Evolutionary conservation across 2,888 invertebrate genomes (phyloP), one percentile per base, ranked within the genome.

Genomic region (Neoaliturus tenellus): DNA sequence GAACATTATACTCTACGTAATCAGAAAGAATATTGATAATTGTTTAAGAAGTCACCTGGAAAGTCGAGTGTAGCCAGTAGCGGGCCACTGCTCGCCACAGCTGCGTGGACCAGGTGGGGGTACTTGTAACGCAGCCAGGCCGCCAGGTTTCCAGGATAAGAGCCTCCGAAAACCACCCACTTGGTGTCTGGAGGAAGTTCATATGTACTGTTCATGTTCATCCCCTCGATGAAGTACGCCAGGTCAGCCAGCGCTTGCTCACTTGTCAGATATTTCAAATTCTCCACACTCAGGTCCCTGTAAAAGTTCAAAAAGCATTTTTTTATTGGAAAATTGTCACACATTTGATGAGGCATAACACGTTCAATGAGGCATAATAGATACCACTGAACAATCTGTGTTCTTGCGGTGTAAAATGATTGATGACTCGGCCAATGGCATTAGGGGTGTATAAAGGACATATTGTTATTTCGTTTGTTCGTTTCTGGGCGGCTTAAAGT

Each of bases 141-240:
- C 5, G 98, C 97, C 87, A 99, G 91, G 0, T 97, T 96, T 0
- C 98, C 98, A 0, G 98, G 96, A 90, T 99, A 99, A 0, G 98
- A 98, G 1, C 99, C 99, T 17, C 99, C 99, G 90, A 99, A 98
- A 0, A 95, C 95, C 86, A 99, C 95, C 97, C 98, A 98, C 90
- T 96, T 96, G 23, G 92, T 92, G 20, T 92, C 90, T 0, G 90
- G 89, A 5, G 91, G 89, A 25, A 97, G 90, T 51, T 93, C 92
- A 88, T 93, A 93, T n/a, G n/a, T n/a, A n/a, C n/a, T n/a, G 86
- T 93, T 89, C 0, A 90, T 89, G 87, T 95, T 96, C 93, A 97
- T 97, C 33, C 92, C 92, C 80, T 91, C 90, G 33, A 98, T 95
- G 89, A 99, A 99, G 87, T 93, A 92, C 0, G 98, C 98, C 83